Evolutionary conservation across 2,797 vertebrate species (phyloP).

Genomic region (Anguilla marmorata): DNA sequence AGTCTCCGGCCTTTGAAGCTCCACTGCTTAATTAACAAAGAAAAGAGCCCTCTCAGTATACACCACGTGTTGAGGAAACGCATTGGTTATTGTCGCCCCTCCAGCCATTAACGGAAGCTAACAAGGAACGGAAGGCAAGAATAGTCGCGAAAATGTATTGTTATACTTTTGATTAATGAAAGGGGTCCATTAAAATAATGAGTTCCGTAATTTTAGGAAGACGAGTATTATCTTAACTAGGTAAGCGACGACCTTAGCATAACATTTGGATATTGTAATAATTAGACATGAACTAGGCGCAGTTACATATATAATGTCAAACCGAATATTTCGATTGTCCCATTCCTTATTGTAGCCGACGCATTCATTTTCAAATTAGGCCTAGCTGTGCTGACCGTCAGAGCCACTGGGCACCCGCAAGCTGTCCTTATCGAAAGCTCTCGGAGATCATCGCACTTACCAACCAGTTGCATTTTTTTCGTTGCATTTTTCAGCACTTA

Average conservation of each 20-base stretch:
- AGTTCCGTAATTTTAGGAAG: background rate
- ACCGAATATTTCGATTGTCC: background rate
- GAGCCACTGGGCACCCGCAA: background rate
- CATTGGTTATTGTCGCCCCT: slow-evolving; percentile 12
- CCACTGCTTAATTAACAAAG: slow-evolving; percentile 65
- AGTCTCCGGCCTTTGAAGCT: slow-evolving; percentile 25
- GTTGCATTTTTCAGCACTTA: background rate
- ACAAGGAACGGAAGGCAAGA: background rate
- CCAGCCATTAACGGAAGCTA: slow-evolving; percentile 15
- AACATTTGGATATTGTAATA: background rate
- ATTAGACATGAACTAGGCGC: background rate
- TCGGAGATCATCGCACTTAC: background rate
- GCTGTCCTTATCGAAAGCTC: background rate
- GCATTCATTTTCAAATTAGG: background rate
- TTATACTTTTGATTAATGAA: background rate
- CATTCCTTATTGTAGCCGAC: background rate
- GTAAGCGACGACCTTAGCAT: background rate
- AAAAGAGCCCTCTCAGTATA: slow-evolving; percentile 48
- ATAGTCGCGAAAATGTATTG: background rate
- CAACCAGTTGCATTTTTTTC: background rate
- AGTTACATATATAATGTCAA: background rate
- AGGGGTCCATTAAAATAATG: background rate
- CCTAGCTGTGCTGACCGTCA: background rate
- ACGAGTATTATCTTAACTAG: background rate
- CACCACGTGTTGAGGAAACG: slow-evolving; percentile 66